A percentile compares a stretch with the other conserved stretches of the same genome.
phyloP scores from a whole-genome alignment of 2,888 invertebrate species.

The Heterodera filipjevi region DNA sequence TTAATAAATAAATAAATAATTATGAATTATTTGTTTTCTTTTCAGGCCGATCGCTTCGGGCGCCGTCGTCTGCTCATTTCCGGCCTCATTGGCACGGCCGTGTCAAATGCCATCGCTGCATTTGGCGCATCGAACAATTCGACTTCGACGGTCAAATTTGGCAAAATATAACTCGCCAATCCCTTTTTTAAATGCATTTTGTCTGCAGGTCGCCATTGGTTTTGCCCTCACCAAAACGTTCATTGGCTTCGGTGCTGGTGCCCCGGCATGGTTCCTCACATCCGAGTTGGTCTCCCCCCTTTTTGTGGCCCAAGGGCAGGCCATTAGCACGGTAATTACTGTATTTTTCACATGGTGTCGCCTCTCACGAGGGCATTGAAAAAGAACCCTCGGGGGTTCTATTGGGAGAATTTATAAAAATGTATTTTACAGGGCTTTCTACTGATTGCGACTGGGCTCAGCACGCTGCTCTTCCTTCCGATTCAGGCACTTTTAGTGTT shows the following conservation, averaged over 20 bases:
- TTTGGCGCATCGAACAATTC: conserved; percentile 36
- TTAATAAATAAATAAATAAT: too few species aligned
- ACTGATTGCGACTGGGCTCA: conserved; percentile 21
- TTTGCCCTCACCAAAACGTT: conserved; percentile 46
- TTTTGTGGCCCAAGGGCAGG: conserved; percentile 49
- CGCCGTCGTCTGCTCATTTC: conserved; percentile 52
- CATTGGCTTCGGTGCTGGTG: conserved; percentile 61
- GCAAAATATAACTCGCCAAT: conserved; percentile 34
- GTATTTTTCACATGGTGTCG: too few species aligned
- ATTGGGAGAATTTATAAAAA: background rate
- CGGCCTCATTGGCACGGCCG: conserved; percentile 56
- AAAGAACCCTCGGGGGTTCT: too few species aligned
- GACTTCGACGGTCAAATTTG: conserved; percentile 36
- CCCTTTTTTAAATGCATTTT: background rate
- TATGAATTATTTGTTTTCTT: too few species aligned
- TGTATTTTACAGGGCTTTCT: conserved; percentile 10
- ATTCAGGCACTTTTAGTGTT: conserved; percentile 47
- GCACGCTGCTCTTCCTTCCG: conserved; percentile 56
- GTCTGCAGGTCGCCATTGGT: conserved; percentile 34
- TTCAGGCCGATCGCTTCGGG: conserved; percentile 59
- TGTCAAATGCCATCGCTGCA: conserved; percentile 52
- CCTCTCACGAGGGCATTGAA: too few species aligned
- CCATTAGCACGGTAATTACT: conserved; percentile 55
- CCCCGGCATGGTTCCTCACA: conserved; percentile 64
- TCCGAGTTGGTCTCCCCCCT: conserved; percentile 55